Conservation (phyloP, 2,113 vertebrate species). For the Apteryx owenii region DNA sequence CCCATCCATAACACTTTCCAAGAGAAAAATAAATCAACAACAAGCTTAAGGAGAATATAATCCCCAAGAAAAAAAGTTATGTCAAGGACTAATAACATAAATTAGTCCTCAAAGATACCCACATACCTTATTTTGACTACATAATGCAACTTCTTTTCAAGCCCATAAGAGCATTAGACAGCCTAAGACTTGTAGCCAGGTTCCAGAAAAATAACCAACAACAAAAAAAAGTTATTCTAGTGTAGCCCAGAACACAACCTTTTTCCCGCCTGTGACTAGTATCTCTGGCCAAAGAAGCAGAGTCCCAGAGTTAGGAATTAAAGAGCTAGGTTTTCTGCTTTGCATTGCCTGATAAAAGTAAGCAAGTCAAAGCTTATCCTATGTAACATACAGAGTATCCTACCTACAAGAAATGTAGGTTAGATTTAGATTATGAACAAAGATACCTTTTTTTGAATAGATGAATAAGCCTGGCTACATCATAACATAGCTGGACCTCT, state of each 20-base stretch:
- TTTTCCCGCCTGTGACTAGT: not conserved
- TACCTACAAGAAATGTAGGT: not conserved
- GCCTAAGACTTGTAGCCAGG: not conserved
- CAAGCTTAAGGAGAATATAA: not conserved
- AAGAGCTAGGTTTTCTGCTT: not conserved
- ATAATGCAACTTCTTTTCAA: not conserved
- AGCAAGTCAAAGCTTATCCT: not conserved
- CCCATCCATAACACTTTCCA: not conserved
- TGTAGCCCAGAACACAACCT: not conserved
- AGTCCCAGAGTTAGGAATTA: not conserved
- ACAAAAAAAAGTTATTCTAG: not conserved
- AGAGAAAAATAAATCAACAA: not conserved
- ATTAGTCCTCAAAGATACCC: not conserved
- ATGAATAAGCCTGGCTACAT: conserved; percentile 86
- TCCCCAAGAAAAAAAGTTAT: not conserved
- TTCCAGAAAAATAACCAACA: not conserved
- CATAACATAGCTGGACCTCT: conserved; percentile 86
- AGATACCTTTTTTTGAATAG: conserved; percentile 87
- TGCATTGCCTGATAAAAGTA: not conserved
- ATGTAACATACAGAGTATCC: not conserved
- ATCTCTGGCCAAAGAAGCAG: not conserved
- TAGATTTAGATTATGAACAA: not conserved
- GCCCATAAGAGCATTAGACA: not conserved
- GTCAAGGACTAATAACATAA: not conserved
- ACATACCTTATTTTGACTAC: not conserved